A percentile compares a stretch with the other conserved stretches of the same genome.
Conservation (phyloP, 1,140 invertebrate species). For the Listronotus bonariensis region DNA sequence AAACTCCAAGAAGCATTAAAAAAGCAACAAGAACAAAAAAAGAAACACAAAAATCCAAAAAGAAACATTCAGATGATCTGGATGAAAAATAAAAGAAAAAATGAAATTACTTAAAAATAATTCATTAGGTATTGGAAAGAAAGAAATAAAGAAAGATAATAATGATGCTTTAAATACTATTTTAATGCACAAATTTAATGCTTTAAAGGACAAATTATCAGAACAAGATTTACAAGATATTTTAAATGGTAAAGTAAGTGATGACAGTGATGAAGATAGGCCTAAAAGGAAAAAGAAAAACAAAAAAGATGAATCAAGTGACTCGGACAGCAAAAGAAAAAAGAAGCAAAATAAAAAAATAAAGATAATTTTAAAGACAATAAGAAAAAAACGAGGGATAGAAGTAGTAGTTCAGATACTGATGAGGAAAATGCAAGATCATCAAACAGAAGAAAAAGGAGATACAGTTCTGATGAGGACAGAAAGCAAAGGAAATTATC, state of each 20-base stretch:
- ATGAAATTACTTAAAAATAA: slow-evolving; percentile 54
- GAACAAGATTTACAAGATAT: slow-evolving; percentile 60
- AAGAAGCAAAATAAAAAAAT: slow-evolving; percentile 10
- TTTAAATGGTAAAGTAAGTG: slow-evolving; percentile 56
- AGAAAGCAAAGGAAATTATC: too few relatives aligned
- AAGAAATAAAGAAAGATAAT: slow-evolving; percentile 55
- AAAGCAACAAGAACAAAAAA: slow-evolving; percentile 61
- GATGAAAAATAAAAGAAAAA: slow-evolving; percentile 60
- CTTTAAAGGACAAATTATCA: slow-evolving; percentile 57
- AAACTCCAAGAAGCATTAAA: slow-evolving; percentile 78
- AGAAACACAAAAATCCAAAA: slow-evolving; percentile 60
- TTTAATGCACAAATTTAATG: slow-evolving; percentile 61
- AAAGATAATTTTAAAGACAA: too few relatives aligned
- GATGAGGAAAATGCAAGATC: not conserved
- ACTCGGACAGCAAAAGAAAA: too few relatives aligned
- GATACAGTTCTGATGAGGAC: too few relatives aligned
- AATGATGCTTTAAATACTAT: slow-evolving; percentile 59
- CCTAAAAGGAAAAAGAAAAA: slow-evolving; percentile 6
- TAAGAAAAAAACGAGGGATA: slow-evolving; percentile 3
- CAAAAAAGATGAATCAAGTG: slow-evolving; percentile 10
- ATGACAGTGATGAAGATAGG: slow-evolving; percentile 48
- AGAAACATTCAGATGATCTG: slow-evolving; percentile 53
- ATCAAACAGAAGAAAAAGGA: too few relatives aligned
- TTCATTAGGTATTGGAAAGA: slow-evolving; percentile 40
- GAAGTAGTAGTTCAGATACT: slow-evolving; percentile 7